Base-by-base conservation (phyloP, 2,888 invertebrate species). In the Lasioglossum morio region DNA sequence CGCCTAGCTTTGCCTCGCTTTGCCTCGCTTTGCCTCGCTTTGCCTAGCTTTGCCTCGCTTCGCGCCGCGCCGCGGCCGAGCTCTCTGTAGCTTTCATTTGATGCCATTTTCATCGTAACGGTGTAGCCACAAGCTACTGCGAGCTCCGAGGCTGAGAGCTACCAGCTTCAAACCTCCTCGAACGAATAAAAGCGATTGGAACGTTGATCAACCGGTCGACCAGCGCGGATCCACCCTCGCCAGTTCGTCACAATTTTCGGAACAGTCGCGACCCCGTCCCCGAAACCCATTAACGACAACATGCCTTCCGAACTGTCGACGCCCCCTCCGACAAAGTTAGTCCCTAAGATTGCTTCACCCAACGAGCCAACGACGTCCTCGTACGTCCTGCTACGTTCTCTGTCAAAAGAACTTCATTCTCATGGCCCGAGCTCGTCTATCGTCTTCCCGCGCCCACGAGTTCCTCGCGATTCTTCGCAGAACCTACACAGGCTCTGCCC, bases 41-140 rank as follows among this genome's bases (percentile, higher is more conserved):
- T 5, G 48, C 19, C 48, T 48, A 1, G 19, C 53, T n/a, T 57
- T n/a, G 57, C 57, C n/a, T n/a, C 53, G 53, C 4, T 7, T n/a
- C 10, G 53, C 53, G 53, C 23, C 53, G 48, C 48, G 19, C 23
- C 53, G 48, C 48, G 19, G 23, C 23, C 23, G 7, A 48, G 12
- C 60, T 60, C 60, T 60, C 60, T 63, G 63, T 63, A 63, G 63
- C 63, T 63, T 63, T 63, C 30, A 30, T 63, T 63, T 63, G 63
- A 30, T 30, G 30, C 63, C 16, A 60, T 63, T 63, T 63, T 30
- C 30, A 63, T 63, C 30, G 63, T 16, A 63, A 63, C 30, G 14
- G 27, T 27, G 27, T 14, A 12, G 57, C 27, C 12, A 48, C 48
- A 7, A 4, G 46, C n/a, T 60, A n/a, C 60, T 14, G 27, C 60